Evolutionary conservation across 1,140 invertebrate genomes (phyloP).

Genomic region (Pseudachorutes palmiensis): DNA sequence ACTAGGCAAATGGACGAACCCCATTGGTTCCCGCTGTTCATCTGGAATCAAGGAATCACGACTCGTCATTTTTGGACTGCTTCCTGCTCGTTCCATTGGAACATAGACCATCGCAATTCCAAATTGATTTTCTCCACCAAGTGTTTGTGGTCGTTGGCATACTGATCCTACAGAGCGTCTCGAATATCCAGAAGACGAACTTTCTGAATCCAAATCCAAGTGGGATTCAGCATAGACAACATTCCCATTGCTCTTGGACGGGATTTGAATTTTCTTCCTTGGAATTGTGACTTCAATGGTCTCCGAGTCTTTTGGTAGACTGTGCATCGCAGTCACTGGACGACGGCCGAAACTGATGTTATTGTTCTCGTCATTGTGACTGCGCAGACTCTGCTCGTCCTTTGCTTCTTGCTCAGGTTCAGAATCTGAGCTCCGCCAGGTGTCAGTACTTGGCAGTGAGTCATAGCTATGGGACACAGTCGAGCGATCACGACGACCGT

Average conservation of each 20-base stretch:
- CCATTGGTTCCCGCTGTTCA: too few species aligned
- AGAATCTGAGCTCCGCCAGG: constrained; percentile 25
- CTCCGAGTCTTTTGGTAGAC: background rate
- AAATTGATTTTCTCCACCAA: too few species aligned
- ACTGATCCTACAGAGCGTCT: too few species aligned
- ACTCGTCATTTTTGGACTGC: too few species aligned
- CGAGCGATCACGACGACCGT: too few species aligned
- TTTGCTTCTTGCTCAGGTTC: too few species aligned
- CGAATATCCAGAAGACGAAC: background rate
- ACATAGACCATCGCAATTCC: constrained; percentile 36
- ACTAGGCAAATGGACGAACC: too few species aligned
- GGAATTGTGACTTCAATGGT: background rate
- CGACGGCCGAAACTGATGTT: constrained; percentile 1
- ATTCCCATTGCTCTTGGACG: background rate
- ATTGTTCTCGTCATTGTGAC: constrained; percentile 3
- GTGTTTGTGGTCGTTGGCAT: too few species aligned
- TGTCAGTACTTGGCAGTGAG: constrained; percentile 29
- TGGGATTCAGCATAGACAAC: background rate
- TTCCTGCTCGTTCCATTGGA: constrained; percentile 26
- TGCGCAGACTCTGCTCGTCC: too few species aligned
- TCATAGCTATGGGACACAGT: too few species aligned
- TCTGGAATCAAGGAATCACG: too few species aligned
- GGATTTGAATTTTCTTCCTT: background rate
- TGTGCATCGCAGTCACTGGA: background rate
- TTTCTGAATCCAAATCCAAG: constrained; percentile 6